Base-by-base conservation (phyloP, 2,888 invertebrate genomes). In the Andrena haemorrhoa region DNA sequence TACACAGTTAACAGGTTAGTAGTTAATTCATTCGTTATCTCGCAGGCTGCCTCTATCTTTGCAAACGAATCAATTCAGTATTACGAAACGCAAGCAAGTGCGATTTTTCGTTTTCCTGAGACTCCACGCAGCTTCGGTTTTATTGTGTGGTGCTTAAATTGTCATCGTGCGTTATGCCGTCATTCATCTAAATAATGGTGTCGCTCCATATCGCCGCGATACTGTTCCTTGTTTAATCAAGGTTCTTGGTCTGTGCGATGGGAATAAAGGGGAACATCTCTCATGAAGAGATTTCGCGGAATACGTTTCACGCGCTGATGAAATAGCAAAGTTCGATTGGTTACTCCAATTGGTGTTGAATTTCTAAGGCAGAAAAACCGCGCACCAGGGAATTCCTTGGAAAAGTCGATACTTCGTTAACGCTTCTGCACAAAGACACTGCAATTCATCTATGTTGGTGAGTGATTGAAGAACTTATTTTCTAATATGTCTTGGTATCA, bases 91-190 rank as follows among this genome's bases (percentile, higher is more conserved):
- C 8, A 6, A 26, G 16, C 49, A 58, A 35, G 16, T 75, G 51
- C 53, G 31, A 8, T 65, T 12, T 29, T 58, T 35, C 20, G 47
- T 6, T 35, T 64, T 64, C 33, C 7, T 10, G 12, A 23, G 29
- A 20, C 26, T 35, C 26, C n/a, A 8, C 35, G 35, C 16, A 23
- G 10, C 10, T 35, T 5, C n/a, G 1, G 63, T 35, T 63, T 79
- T 53, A 71, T 65, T 41, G 31, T 26, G 23, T 5, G 31, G 2
- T 41, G 33, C 23, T 75, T 65, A 51, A 70, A 12, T 60, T 65
- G 70, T 75, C 66, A 74, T 8, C 79, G 1, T 16, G 47, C n/a
- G 56, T 78, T 64, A 78, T 8, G 2, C 23, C 2, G 26, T 49
- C 47, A 35, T 70, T 75, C 49, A 29, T 77, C 20, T 64, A 47